These are phyloP conservation scores for Drepana arcuata DNA, from an alignment of 1,140 invertebrate genomes.

Conservation along the genomic window DNA sequence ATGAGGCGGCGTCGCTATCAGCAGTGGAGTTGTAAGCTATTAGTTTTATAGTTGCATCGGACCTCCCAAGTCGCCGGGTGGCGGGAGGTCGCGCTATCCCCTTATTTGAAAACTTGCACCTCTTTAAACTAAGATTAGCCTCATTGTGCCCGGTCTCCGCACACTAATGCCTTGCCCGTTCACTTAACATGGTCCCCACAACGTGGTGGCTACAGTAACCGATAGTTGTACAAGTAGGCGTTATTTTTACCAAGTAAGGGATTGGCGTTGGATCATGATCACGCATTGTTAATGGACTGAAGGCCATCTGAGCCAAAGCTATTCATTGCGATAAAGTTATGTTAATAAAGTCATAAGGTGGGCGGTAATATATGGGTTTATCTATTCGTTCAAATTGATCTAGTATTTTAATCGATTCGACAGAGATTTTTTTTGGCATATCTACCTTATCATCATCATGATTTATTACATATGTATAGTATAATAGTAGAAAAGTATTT, in stretches of 20 bases:
- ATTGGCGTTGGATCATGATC: constrained; percentile 27
- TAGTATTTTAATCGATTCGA: too few relatives aligned
- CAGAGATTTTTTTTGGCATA: too few relatives aligned
- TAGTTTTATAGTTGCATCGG: constrained; percentile 26
- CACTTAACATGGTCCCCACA: constrained; percentile 14
- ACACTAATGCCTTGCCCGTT: constrained; percentile 14
- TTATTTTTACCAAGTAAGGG: constrained; percentile 18
- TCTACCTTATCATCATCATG: too few relatives aligned
- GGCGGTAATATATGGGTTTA: too few relatives aligned
- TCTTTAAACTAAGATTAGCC: constrained; percentile 25
- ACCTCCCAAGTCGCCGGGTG: constrained; percentile 34
- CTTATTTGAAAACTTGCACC: constrained; percentile 22
- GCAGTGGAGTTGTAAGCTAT: constrained; percentile 26
- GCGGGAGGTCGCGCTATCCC: constrained; percentile 18
- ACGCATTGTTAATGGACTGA: constrained; percentile 13
- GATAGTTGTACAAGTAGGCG: constrained; percentile 10
- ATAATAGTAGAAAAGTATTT: too few relatives aligned
- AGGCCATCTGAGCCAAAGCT: too few relatives aligned
- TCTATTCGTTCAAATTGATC: too few relatives aligned
- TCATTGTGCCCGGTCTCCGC: constrained; percentile 19
- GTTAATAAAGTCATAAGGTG: too few relatives aligned
- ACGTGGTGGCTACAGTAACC: constrained; percentile 11
- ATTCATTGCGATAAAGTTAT: too few relatives aligned
- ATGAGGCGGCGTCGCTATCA: constrained; percentile 23
- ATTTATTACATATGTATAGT: too few relatives aligned